Evolutionary conservation across 2,888 invertebrate genomes (phyloP), one percentile per base, ranked within the genome.

Genomic region (Mesorhabditis spiculigera): DNA sequence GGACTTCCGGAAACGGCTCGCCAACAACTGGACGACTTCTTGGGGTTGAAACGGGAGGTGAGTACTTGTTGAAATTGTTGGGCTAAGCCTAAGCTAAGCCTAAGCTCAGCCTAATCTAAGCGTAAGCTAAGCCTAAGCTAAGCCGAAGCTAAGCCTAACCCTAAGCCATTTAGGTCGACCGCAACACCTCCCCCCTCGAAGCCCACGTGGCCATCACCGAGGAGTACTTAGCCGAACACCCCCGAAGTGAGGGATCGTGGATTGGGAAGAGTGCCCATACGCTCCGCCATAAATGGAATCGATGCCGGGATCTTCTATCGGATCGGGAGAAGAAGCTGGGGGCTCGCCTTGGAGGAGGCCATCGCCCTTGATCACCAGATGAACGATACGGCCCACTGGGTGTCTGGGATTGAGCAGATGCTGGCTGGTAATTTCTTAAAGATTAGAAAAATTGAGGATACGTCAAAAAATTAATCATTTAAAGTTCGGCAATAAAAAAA

Each of bases 1-100:
- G 98, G 97, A 4, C 89, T 98, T 58, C 98, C 98, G 0, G 98
- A 99, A 88, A 97, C 97, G 1, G 97, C 97, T 0, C 91, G 92
- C 0, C 95, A 96, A 87, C 98, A 98, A 87, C 90, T 98, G 0
- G 94, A 96, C 86, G 90, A 95, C 70, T 98, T 98, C 86, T 94
- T 95, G 93, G 93, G 92, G 75, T 79, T 86, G 77, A 74, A 74
- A 58, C 78, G 77, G 42, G 84, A 85, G 66, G 81, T 81, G 13
- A n/a, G 61, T 10, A 65, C 13, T 4, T 10, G 8, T 16, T 43
- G 13, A 41, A 41, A 43, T 8, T 41, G 43, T 10, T 67, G 8
- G 4, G 8, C 10, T 6, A 13, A 50, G 58, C 8, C 58, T n/a
- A 50, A n/a, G n/a, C n/a, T 67, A 6, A 4, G 8, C 10, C 8